phyloP scores from a whole-genome alignment of 2,888 invertebrate genomes.

The Teleiodes luculella region DNA sequence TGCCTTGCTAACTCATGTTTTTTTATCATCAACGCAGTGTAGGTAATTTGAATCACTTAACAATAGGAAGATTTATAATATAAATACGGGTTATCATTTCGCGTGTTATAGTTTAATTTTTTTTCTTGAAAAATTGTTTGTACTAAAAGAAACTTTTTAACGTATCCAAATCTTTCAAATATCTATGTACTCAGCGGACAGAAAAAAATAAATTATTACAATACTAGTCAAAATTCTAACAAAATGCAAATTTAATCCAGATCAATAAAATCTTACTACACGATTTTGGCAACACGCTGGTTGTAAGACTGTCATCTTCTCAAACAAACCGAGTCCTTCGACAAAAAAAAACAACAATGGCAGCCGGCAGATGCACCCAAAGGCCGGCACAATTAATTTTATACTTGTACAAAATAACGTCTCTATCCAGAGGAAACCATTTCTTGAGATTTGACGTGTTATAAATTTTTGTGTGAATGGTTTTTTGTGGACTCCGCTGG shows the following conservation, averaged over 20 bases:
- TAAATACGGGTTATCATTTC: too few species aligned
- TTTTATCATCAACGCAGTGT: too few species aligned
- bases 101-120: too few species aligned
- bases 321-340: conserved; percentile 30
- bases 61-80: too few species aligned
- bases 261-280: neutral
- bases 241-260: neutral
- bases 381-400: conserved; percentile 71
- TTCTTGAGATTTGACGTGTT: conserved; percentile 74
- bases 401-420: conserved; percentile 62
- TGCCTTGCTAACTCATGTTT: neutral
- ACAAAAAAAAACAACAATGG: conserved; percentile 50
- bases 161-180: too few species aligned
- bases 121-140: too few species aligned
- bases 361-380: conserved; percentile 64
- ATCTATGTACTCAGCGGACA: neutral
- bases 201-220: neutral
- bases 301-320: conserved; percentile 18
- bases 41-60: too few species aligned
- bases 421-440: conserved; percentile 75
- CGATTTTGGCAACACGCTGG: conserved; percentile 9
- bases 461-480: conserved; percentile 67
- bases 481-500: conserved; percentile 44
- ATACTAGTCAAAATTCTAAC: neutral
- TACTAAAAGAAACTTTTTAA: too few species aligned